Evolutionary conservation across 1,140 invertebrate species (phyloP).

Genomic region (Solen grandis): DNA sequence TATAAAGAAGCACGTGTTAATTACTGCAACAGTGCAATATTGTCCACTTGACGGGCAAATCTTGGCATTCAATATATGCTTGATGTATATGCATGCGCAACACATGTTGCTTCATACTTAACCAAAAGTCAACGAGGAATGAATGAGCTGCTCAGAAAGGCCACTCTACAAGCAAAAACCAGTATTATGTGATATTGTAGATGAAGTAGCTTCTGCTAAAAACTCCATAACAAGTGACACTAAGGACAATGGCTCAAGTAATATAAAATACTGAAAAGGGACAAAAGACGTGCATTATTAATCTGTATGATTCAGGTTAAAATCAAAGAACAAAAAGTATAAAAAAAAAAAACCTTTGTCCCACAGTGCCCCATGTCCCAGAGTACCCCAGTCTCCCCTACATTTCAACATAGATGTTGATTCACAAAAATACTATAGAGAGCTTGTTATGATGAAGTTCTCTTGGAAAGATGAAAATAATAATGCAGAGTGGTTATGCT

Average conservation of each 20-base stretch:
- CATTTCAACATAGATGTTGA: conserved; percentile 26
- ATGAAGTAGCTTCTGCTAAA: conserved; percentile 4
- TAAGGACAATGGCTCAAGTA: too few species aligned
- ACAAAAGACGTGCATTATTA: too few species aligned
- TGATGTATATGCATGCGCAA: conserved; percentile 62
- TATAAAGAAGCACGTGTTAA: conserved; percentile 52
- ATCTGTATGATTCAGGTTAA: too few species aligned
- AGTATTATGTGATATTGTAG: conserved; percentile 1
- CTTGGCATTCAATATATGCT: conserved; percentile 60
- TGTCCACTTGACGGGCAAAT: conserved; percentile 57
- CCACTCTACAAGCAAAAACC: conserved; percentile 45
- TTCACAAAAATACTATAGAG: conserved; percentile 54
- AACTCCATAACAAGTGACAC: too few species aligned
- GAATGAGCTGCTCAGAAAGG: conserved; percentile 44
- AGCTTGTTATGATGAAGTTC: conserved; percentile 39
- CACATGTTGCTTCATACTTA: conserved; percentile 60
- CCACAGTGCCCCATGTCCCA: too few species aligned
- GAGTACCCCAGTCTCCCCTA: too few species aligned
- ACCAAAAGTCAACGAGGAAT: conserved; percentile 60
- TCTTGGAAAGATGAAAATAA: conserved; percentile 44
- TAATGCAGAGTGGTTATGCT: background rate
- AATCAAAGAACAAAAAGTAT: too few species aligned
- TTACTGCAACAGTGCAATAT: conserved; percentile 21
- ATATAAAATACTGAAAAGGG: too few species aligned
- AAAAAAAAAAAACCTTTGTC: too few species aligned